Percentiles rank a stretch among this genome's conserved stretches.
phyloP scores from a whole-genome alignment of 2,888 invertebrate genomes.

The Nymphalis c-album region DNA sequence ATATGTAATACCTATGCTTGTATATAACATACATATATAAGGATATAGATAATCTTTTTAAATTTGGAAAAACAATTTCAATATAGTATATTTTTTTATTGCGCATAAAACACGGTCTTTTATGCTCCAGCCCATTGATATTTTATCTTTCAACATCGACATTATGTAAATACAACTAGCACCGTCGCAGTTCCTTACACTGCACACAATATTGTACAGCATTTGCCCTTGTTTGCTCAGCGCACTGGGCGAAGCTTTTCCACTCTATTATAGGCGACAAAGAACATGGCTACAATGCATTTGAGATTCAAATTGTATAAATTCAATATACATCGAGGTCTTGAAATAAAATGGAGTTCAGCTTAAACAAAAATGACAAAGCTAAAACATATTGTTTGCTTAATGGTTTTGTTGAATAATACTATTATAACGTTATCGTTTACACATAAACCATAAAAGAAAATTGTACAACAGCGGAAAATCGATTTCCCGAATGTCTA shows the following conservation, averaged over 20 bases:
- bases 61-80: too few relatives aligned
- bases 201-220: conserved; percentile 29
- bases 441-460: neutral
- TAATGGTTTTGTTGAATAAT: neutral
- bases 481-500: conserved; percentile 74
- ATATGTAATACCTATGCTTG: too few relatives aligned
- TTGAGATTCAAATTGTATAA: conserved; percentile 38
- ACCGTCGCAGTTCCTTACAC: conserved; percentile 13
- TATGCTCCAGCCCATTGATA: conserved; percentile 4
- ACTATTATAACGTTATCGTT: neutral
- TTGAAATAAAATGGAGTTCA: neutral
- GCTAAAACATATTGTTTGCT: neutral
- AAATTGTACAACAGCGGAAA: conserved; percentile 41
- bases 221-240: conserved; percentile 32
- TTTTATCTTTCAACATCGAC: conserved; percentile 24
- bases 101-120: neutral
- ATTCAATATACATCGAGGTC: conserved; percentile 9
- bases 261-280: conserved; percentile 38
- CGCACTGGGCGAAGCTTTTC: conserved; percentile 28
- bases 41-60: too few relatives aligned
- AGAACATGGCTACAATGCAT: conserved; percentile 30
- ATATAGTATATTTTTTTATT: neutral
- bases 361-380: neutral
- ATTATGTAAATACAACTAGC: conserved; percentile 30
- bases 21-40: too few relatives aligned